Evolutionary conservation across 2,888 invertebrate species (phyloP).

Genomic region (Xiphydria camelus): DNA sequence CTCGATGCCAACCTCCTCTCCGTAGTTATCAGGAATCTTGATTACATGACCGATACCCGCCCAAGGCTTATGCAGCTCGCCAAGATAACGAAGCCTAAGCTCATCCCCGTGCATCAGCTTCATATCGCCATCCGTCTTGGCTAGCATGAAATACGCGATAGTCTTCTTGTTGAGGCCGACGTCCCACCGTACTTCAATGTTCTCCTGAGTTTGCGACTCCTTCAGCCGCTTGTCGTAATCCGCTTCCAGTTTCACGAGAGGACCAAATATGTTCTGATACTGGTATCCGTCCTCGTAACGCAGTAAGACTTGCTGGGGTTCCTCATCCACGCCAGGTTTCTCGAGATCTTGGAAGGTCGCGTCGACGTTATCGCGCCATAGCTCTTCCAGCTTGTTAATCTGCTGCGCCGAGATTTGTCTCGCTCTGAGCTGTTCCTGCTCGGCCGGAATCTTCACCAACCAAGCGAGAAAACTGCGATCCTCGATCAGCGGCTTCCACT

Average conservation of each 20-base stretch:
- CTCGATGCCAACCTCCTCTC: constrained; percentile 97
- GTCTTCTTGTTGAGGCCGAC: constrained; percentile 97
- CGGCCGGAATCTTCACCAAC: constrained; percentile 97
- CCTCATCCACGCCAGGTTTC: constrained; percentile 97
- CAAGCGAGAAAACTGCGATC: constrained; percentile 96
- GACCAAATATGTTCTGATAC: constrained; percentile 97
- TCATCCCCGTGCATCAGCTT: constrained; percentile 99
- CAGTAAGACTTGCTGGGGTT: constrained; percentile 79
- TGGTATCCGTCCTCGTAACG: constrained; percentile 99
- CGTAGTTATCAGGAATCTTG: constrained; percentile 92
- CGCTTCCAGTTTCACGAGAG: constrained; percentile 94
- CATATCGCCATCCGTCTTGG: constrained; percentile 98
- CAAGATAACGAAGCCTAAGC: constrained; percentile 86
- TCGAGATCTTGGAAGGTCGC: constrained; percentile 98
- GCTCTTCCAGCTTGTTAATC: constrained; percentile 95
- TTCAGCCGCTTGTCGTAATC: constrained; percentile 98
- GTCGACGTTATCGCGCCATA: constrained; percentile 98
- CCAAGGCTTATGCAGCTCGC: constrained; percentile 94
- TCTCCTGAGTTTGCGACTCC: constrained; percentile 97
- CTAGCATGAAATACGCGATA: constrained; percentile 95
- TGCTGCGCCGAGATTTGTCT: constrained; percentile 97
- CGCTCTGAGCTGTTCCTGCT: constrained; percentile 93
- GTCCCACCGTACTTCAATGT: constrained; percentile 98
- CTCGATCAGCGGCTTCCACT: constrained; percentile 97
- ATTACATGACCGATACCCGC: constrained; percentile 98